A percentile compares a stretch with the other conserved stretches of the same genome.
These are phyloP conservation scores for Eurytoma adleriae DNA, from an alignment of 2,888 invertebrate genomes.

Conservation along the genomic window DNA sequence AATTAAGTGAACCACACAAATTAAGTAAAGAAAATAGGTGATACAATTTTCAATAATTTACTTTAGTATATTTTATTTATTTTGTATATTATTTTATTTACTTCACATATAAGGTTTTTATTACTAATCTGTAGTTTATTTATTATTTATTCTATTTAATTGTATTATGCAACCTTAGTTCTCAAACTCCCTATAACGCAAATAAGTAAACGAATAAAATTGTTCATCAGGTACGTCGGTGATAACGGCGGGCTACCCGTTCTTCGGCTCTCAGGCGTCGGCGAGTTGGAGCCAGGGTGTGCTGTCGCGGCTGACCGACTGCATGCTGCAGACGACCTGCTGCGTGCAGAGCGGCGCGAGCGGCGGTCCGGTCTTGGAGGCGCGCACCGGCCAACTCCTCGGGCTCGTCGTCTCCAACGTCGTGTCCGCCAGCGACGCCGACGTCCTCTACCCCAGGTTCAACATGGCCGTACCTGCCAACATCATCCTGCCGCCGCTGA, in stretches of 20 bases:
- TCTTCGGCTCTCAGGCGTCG: constrained; percentile 77
- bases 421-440: constrained; percentile 76
- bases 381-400: constrained; percentile 76
- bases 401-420: constrained; percentile 81
- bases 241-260: constrained; percentile 80
- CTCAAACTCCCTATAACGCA: no score
- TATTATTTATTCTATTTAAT: no score
- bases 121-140: no score
- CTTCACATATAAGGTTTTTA: no score
- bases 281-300: constrained; percentile 79
- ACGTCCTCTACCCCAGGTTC: constrained; percentile 78
- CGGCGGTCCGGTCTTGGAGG: constrained; percentile 80
- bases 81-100: no score
- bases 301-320: constrained; percentile 78
- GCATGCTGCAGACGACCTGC: constrained; percentile 81
- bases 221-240: constrained; percentile 78
- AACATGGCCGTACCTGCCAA: constrained; percentile 81
- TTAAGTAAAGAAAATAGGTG: no score
- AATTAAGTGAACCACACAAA: no score
- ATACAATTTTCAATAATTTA: no score
- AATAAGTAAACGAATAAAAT: not conserved
- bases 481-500: constrained; percentile 75
- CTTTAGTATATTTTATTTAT: no score
- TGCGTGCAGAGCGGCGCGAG: constrained; percentile 82
- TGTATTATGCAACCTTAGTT: no score